A percentile compares a stretch with the other conserved stretches of the same genome.
Evolutionary conservation across 2,888 invertebrate species (phyloP).

Genomic region (Drosophila kokeensis): DNA sequence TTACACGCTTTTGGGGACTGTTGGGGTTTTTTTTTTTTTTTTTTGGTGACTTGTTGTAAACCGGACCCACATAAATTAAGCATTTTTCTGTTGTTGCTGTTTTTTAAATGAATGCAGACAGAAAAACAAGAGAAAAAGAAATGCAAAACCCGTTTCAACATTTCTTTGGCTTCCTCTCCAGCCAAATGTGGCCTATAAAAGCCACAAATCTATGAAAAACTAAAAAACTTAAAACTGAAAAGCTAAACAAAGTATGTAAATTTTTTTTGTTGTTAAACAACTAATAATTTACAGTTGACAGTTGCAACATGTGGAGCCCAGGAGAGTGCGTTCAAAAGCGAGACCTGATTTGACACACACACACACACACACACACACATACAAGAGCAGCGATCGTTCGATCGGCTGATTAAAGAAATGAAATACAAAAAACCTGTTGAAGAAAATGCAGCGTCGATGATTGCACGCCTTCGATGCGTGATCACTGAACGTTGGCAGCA

Average conservation of each 20-base stretch:
- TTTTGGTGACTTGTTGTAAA: slow-evolving; percentile 47
- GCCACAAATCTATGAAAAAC: slow-evolving; percentile 38
- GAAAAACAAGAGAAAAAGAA: slow-evolving; percentile 30
- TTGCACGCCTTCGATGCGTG: slow-evolving; percentile 71
- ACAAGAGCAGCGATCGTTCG: slow-evolving; percentile 38
- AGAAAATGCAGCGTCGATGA: slow-evolving; percentile 70
- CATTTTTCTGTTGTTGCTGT: slow-evolving; percentile 34
- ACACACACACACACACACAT: slow-evolving; percentile 25
- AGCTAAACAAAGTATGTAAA: slow-evolving; percentile 40
- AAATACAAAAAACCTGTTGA: slow-evolving; percentile 64
- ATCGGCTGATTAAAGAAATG: slow-evolving; percentile 36
- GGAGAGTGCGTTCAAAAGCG: slow-evolving; percentile 43
- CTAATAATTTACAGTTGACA: slow-evolving; percentile 44
- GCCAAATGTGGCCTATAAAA: slow-evolving; percentile 47
- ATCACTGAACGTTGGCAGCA: slow-evolving; percentile 47
- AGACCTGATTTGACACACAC: slow-evolving; percentile 28
- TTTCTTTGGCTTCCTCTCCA: slow-evolving; percentile 23
- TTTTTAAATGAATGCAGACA: slow-evolving; percentile 50
- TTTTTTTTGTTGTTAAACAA: slow-evolving; percentile 19
- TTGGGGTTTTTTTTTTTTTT: slow-evolving; percentile 20
- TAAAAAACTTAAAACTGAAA: neutral
- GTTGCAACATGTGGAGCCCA: slow-evolving; percentile 10
- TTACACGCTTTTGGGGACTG: slow-evolving; percentile 15
- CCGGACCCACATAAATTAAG: slow-evolving; percentile 55
- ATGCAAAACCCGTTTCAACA: slow-evolving; percentile 31